Percentiles rank a stretch among this genome's conserved stretches.
These are phyloP conservation scores for Himalopsyche tibetana DNA, from an alignment of 2,888 invertebrate species.

Conservation along the genomic window DNA sequence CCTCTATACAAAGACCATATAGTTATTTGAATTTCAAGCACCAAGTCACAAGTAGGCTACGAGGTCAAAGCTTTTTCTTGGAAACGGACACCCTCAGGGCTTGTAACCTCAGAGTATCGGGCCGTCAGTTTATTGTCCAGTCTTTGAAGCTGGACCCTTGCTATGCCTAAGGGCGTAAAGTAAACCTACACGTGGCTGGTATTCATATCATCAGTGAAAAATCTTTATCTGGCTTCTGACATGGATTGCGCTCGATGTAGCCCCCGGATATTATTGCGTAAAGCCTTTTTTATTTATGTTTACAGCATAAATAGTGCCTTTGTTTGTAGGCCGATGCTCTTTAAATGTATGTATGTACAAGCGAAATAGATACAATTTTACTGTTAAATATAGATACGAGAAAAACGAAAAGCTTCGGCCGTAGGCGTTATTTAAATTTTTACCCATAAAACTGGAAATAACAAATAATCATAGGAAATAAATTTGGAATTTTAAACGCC, in stretches of 20 bases:
- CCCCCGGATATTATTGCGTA: background rate
- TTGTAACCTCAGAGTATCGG: background rate
- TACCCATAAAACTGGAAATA: too few relatives aligned
- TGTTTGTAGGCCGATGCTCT: background rate
- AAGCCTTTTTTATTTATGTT: conserved; percentile 21
- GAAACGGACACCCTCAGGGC: background rate
- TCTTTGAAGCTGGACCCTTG: conserved; percentile 22
- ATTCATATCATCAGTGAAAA: conserved; percentile 3
- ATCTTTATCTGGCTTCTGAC: conserved; percentile 8
- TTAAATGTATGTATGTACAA: background rate
- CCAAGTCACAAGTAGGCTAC: background rate
- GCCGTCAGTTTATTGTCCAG: background rate
- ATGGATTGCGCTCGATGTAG: conserved; percentile 10
- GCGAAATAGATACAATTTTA: background rate
- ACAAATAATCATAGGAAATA: too few relatives aligned
- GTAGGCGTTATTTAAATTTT: too few relatives aligned
- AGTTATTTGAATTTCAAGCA: background rate
- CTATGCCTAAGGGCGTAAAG: background rate
- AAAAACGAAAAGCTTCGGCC: too few relatives aligned
- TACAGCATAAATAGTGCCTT: conserved; percentile 31
- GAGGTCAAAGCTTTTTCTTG: conserved; percentile 8
- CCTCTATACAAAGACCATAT: background rate
- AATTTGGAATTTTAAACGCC: too few relatives aligned
- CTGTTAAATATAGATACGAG: background rate
- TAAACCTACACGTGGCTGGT: conserved; percentile 18